Evolutionary conservation across 2,113 vertebrate genomes (phyloP).

Genomic region (Brachirus orientalis): DNA sequence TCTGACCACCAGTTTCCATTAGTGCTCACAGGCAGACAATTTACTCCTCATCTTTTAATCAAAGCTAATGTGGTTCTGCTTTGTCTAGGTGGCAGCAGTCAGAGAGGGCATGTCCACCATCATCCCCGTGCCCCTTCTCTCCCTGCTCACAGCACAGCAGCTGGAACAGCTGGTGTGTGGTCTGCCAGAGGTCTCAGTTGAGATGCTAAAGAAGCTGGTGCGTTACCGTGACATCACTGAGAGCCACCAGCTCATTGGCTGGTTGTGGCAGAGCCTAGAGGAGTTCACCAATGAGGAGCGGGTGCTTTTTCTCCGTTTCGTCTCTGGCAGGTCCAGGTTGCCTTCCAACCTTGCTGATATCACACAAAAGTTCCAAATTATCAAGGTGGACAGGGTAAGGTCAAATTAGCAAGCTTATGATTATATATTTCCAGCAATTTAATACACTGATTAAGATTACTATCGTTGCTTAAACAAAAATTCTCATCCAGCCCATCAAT

Average conservation of each 20-base stretch:
- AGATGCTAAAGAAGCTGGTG: slow-evolving; percentile 85
- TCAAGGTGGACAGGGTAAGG: slow-evolving; percentile 86
- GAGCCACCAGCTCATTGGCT: slow-evolving; percentile 83
- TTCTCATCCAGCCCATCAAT: slow-evolving; percentile 78
- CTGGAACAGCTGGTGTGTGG: slow-evolving; percentile 87
- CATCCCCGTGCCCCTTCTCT: slow-evolving; percentile 85
- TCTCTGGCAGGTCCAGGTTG: slow-evolving; percentile 83
- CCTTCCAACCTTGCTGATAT: slow-evolving; percentile 85
- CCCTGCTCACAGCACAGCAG: slow-evolving; percentile 84
- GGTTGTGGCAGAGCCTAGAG: slow-evolving; percentile 86
- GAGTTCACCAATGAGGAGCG: slow-evolving; percentile 88
- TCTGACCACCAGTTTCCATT: slow-evolving; percentile 24
- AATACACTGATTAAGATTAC: too few relatives aligned
- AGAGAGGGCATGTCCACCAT: slow-evolving; percentile 86
- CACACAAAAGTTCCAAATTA: slow-evolving; percentile 86
- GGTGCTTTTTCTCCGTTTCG: slow-evolving; percentile 86
- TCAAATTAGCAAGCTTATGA: not conserved
- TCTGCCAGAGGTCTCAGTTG: slow-evolving; percentile 84
- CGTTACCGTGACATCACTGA: slow-evolving; percentile 86
- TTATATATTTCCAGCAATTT: too few relatives aligned
- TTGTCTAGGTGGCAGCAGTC: slow-evolving; percentile 81
- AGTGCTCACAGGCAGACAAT: slow-evolving; percentile 20
- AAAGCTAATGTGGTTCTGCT: slow-evolving; percentile 53
- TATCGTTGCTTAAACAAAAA: too few relatives aligned
- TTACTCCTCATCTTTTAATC: slow-evolving; percentile 43